Conservation (phyloP, 2,113 vertebrate genomes). For the Rallus limicola region DNA sequence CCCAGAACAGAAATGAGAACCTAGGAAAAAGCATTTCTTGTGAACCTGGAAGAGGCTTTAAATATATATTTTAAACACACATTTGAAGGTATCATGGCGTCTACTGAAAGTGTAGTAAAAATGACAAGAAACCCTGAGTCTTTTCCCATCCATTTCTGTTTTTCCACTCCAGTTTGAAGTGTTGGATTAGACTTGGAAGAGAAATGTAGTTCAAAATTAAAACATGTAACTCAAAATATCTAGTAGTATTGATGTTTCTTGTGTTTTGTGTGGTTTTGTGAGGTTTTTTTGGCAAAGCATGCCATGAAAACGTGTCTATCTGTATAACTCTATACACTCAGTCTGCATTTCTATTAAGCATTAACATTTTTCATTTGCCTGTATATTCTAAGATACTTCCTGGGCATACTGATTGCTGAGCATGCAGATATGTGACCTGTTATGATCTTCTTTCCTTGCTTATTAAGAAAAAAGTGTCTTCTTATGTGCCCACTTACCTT, state of each 20-base stretch:
- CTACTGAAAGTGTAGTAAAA: neutral
- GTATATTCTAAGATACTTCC: neutral
- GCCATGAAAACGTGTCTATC: neutral
- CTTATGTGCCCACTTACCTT: neutral
- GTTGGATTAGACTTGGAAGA: neutral
- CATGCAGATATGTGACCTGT: neutral
- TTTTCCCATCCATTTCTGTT: neutral
- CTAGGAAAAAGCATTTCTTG: neutral
- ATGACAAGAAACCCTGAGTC: neutral
- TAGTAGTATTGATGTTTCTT: neutral
- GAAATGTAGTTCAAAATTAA: neutral
- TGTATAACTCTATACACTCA: neutral
- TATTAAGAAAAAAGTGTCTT: neutral
- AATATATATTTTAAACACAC: neutral
- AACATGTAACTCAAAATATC: neutral
- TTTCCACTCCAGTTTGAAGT: neutral
- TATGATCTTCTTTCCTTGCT: neutral
- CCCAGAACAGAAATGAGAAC: neutral
- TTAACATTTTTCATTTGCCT: neutral
- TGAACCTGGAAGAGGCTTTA: neutral
- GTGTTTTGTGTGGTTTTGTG: neutral
- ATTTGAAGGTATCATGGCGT: neutral
- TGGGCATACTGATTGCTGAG: neutral
- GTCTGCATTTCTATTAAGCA: neutral
- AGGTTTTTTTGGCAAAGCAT: neutral